phyloP scores from a whole-genome alignment of 2,113 vertebrate species.

The Barbus barbus region DNA sequence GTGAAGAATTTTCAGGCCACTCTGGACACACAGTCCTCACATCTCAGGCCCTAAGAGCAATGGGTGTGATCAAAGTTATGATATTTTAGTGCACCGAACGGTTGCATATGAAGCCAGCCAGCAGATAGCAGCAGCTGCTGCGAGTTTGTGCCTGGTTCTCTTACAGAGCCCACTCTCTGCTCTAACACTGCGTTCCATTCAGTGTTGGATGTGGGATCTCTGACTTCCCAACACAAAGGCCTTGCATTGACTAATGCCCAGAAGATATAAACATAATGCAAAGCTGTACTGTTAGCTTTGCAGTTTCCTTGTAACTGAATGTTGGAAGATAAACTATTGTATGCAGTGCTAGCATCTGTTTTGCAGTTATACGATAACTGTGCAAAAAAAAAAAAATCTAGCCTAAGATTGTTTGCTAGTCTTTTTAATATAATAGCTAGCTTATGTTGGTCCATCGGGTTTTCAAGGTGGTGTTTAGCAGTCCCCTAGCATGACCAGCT shows the following conservation, averaged over 20 bases:
- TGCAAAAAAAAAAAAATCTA: neutral
- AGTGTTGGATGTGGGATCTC: neutral
- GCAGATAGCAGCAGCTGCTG: constrained; percentile 59
- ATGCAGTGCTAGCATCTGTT: neutral
- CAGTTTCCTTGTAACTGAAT: neutral
- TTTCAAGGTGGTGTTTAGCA: neutral
- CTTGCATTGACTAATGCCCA: neutral
- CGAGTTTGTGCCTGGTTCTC: neutral
- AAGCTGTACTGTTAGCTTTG: neutral
- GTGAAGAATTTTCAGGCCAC: constrained; percentile 17
- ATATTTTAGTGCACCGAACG: neutral
- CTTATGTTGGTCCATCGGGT: neutral
- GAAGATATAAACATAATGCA: neutral
- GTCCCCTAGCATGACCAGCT: neutral
- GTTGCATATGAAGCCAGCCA: constrained; percentile 48
- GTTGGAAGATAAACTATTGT: neutral
- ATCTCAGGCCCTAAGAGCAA: neutral
- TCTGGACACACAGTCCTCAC: neutral
- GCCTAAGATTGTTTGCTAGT: neutral
- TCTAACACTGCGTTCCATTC: neutral
- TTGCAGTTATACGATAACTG: neutral
- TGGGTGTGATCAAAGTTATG: neutral
- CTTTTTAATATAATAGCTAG: neutral
- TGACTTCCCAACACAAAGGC: neutral
- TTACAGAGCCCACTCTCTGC: neutral